A percentile compares a stretch with the other conserved stretches of the same genome.
phyloP scores from a whole-genome alignment of 2,797 vertebrate genomes.

The Intellagama lesueurii region DNA sequence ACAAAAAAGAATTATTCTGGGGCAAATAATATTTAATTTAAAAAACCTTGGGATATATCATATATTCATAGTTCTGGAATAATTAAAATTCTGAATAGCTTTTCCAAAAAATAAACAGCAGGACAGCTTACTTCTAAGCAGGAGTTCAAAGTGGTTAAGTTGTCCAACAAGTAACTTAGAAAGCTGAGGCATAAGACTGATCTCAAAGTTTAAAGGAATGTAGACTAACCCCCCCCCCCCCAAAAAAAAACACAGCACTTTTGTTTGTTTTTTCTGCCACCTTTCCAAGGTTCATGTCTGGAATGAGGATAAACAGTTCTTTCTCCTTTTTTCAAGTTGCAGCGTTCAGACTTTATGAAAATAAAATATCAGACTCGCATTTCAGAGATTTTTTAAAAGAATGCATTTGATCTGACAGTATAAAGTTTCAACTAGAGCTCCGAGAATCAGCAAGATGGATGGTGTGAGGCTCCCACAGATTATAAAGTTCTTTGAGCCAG shows the following conservation, averaged over 20 bases:
- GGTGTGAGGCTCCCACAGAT: conserved; percentile 54
- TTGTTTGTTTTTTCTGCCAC: conserved; percentile 81
- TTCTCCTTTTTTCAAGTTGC: conserved; percentile 65
- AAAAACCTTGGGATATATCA: conserved; percentile 70
- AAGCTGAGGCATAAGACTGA: conserved; percentile 71
- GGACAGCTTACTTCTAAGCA: conserved; percentile 70
- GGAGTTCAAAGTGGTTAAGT: conserved; percentile 75
- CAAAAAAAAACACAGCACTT: conserved; percentile 72
- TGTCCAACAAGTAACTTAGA: conserved; percentile 72
- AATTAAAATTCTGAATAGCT: conserved; percentile 65
- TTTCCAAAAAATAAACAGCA: conserved; percentile 61
- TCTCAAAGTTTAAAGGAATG: conserved; percentile 80
- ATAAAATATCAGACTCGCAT: conserved; percentile 74
- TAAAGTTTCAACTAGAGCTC: conserved; percentile 68
- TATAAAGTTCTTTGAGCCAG: conserved; percentile 61
- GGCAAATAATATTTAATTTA: conserved; percentile 65
- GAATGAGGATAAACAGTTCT: conserved; percentile 78
- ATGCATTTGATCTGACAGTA: conserved; percentile 62
- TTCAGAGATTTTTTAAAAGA: conserved; percentile 56
- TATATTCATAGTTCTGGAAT: conserved; percentile 65
- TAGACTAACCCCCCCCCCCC: conserved; percentile 69
- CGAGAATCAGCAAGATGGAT: conserved; percentile 58
- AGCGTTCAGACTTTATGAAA: conserved; percentile 78
- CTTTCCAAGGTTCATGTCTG: conserved; percentile 81
- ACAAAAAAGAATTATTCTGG: conserved; percentile 60